These are phyloP conservation scores for Mechanitis mazaeus DNA, from an alignment of 2,888 invertebrate species.

Conservation along the genomic window DNA sequence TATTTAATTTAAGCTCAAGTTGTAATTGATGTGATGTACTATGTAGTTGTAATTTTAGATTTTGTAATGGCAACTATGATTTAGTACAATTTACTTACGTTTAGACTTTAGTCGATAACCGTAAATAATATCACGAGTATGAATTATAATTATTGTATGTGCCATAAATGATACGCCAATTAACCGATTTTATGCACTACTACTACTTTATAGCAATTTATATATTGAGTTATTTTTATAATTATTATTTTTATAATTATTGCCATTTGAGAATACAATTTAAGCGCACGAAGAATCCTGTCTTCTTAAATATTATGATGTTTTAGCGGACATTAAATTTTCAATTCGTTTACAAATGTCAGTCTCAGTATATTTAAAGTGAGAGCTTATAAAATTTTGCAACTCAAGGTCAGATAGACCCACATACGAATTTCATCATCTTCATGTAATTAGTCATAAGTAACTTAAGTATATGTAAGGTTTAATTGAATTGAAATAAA, in stretches of 20 bases:
- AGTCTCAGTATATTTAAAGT: conserved; percentile 7
- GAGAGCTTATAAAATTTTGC: background rate
- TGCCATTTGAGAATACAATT: too few species aligned
- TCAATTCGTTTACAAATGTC: too few species aligned
- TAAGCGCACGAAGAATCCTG: too few species aligned
- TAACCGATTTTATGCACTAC: too few species aligned
- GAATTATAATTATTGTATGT: background rate
- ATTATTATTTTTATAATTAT: too few species aligned
- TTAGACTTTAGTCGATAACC: background rate
- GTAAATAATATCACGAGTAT: background rate
- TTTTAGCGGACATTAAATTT: too few species aligned
- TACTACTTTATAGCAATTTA: too few species aligned
- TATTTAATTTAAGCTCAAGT: conserved; percentile 1
- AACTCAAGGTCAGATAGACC: conserved; percentile 4
- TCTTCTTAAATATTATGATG: too few species aligned
- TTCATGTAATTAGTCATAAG: conserved; percentile 1
- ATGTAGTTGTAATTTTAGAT: background rate
- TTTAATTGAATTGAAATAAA: conserved; percentile 10
- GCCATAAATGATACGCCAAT: background rate
- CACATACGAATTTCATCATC: conserved; percentile 9
- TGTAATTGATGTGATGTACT: conserved; percentile 3
- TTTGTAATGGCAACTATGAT: background rate
- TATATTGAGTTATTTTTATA: too few species aligned
- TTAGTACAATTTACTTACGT: conserved; percentile 1
- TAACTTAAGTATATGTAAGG: background rate